phyloP scores from a whole-genome alignment of 1,140 invertebrate genomes.

The Thaumatotibia leucotreta region DNA sequence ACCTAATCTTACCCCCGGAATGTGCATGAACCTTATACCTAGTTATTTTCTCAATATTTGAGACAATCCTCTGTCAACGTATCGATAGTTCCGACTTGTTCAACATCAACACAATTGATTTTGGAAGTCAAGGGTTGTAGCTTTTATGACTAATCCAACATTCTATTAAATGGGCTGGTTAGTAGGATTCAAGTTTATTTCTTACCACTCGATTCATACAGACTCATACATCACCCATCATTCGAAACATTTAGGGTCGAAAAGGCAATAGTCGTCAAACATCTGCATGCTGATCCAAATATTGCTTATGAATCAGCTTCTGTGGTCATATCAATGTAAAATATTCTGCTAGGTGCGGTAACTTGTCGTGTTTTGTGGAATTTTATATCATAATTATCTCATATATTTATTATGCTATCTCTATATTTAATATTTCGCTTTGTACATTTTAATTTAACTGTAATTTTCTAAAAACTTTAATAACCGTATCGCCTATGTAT shows the following conservation, averaged over 20 bases:
- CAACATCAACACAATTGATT: neutral
- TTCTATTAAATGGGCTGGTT: neutral
- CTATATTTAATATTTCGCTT: neutral
- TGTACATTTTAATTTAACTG: neutral
- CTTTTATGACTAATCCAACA: neutral
- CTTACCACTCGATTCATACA: neutral
- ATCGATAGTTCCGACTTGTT: neutral
- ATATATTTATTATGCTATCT: neutral
- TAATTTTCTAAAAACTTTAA: neutral
- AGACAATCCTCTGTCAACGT: neutral
- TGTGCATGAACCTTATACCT: constrained; percentile 20
- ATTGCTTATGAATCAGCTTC: constrained; percentile 3
- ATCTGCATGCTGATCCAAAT: constrained; percentile 5
- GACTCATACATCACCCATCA: neutral
- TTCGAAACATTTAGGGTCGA: neutral
- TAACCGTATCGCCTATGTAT: neutral
- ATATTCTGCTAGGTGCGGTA: neutral
- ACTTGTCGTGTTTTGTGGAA: neutral
- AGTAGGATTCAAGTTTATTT: neutral
- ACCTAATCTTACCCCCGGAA: constrained; percentile 5
- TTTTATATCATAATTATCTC: neutral
- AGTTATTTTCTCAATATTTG: constrained; percentile 12
- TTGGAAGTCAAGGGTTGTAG: neutral
- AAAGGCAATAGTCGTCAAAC: neutral
- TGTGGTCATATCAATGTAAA: neutral